Evolutionary conservation across 2,888 invertebrate species (phyloP), one percentile per base, ranked within the genome.

Genomic region (Belgica antarctica): DNA sequence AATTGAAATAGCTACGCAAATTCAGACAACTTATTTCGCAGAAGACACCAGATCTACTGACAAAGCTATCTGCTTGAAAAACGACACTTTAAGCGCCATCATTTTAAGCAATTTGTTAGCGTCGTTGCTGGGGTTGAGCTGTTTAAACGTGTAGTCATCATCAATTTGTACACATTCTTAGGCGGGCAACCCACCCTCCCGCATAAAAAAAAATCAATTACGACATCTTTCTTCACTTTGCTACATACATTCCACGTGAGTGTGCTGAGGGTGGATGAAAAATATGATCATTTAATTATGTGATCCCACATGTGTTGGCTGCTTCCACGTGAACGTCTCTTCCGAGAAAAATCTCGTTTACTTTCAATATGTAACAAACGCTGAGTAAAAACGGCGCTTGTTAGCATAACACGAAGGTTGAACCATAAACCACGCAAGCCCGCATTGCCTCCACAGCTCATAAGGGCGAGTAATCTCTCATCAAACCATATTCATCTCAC

Each of bases 181-280:
- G n/a, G n/a, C n/a, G n/a, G n/a, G n/a, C n/a, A n/a, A 41, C 41
- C 12, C 34, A 41, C 2, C 12, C 41, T n/a, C 15, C 10, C 15
- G 41, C 41, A 41, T 41, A 41, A 41, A 41, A n/a, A n/a, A n/a
- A 15, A 41, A 41, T 41, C 41, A 41, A 41, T 41, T 41, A 41
- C 15, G n/a, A n/a, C n/a, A n/a, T n/a, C 8, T 2, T 3, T 10
- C 12, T 41, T 41, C 41, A 41, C 8, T 41, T 41, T 15, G 8
- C 41, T n/a, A 8, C 34, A 34, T 34, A 34, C 12, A 7, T 10
- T 15, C 15, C 4, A n/a, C 41, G 41, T n/a, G n/a, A n/a, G n/a
- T n/a, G n/a, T n/a, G n/a, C n/a, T n/a, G n/a, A n/a, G n/a, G n/a
- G n/a, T n/a, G n/a, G n/a, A 10, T n/a, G n/a, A 41, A 5, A 15